Evolutionary conservation across 2,888 invertebrate species (phyloP), one percentile per base, ranked within the genome.

Genomic region (Tachina fera): DNA sequence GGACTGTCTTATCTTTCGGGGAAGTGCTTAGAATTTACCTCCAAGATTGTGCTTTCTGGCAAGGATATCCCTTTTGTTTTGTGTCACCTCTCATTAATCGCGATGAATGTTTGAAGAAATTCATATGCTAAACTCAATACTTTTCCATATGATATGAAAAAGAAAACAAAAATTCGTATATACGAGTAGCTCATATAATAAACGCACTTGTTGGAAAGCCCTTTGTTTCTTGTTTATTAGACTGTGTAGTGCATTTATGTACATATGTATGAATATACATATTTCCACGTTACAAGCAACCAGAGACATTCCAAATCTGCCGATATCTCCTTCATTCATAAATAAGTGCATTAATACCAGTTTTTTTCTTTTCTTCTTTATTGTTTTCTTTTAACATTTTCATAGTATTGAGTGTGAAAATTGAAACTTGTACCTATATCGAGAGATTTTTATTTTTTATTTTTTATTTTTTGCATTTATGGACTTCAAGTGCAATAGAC

Each of bases 401-500:
- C 3, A 5, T 4, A 14, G 67, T 72, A 74, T 74, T 84, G 65
- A 81, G 76, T 84, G 80, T 84, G 74, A 82, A 82, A 85, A 85
- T 78, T 74, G 70, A 85, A 82, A 82, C 81, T 70, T 31, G 2
- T n/a, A n/a, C n/a, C n/a, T 31, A 31, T 75, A 75, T 65, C 68
- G 81, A 78, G 51, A 82, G 74, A 61, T 67, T 61, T 60, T 22
- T n/a, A n/a, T n/a, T n/a, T n/a, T n/a, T n/a, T n/a, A n/a, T n/a
- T n/a, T n/a, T n/a, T n/a, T n/a, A n/a, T n/a, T 71, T 85, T 53
- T 31, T 39, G 5, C 5, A 74, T 68, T 47, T 68, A 60, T 74
- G 53, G 82, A 75, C 81, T 82, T 85, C 74, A 78, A 78, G 82
- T 78, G 70, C 16, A 56, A 85, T 63, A 78, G 78, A 78, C 81